Evolutionary conservation across 2,113 vertebrate genomes (phyloP).

Genomic region (Leiothrix lutea): DNA sequence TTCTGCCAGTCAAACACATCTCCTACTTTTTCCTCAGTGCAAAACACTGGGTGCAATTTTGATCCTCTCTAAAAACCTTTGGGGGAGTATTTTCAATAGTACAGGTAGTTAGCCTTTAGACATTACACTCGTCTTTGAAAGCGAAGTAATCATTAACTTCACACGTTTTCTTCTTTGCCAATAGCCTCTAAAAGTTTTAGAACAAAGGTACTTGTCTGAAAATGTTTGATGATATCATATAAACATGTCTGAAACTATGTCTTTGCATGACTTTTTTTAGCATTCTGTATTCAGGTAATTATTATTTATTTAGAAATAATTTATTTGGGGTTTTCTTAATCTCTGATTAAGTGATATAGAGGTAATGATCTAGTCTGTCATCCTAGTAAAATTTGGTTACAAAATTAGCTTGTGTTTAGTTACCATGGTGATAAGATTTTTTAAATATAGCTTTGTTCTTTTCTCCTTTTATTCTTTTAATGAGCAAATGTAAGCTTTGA

Average conservation of each 20-base stretch:
- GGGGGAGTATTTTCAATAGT: background rate
- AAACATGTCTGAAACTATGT: background rate
- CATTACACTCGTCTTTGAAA: background rate
- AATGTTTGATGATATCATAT: background rate
- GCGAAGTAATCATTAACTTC: background rate
- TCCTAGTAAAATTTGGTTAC: background rate
- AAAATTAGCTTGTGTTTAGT: background rate
- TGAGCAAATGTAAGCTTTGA: background rate
- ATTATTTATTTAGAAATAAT: background rate
- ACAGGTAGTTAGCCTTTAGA: background rate
- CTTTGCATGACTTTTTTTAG: background rate
- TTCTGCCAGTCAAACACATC: background rate
- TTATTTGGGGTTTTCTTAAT: background rate
- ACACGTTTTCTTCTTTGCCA: background rate
- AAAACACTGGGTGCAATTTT: background rate
- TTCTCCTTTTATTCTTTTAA: background rate
- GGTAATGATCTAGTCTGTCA: background rate
- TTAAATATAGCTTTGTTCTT: background rate
- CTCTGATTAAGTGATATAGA: background rate
- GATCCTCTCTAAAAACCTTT: background rate
- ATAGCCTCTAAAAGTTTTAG: background rate
- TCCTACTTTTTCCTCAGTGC: background rate
- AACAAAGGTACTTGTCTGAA: background rate
- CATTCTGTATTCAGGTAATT: background rate
- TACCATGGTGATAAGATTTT: conserved; percentile 20